These are phyloP conservation scores for Rhabdophis nuchalis DNA, from an alignment of 2,797 vertebrate species.

Conservation along the genomic window DNA sequence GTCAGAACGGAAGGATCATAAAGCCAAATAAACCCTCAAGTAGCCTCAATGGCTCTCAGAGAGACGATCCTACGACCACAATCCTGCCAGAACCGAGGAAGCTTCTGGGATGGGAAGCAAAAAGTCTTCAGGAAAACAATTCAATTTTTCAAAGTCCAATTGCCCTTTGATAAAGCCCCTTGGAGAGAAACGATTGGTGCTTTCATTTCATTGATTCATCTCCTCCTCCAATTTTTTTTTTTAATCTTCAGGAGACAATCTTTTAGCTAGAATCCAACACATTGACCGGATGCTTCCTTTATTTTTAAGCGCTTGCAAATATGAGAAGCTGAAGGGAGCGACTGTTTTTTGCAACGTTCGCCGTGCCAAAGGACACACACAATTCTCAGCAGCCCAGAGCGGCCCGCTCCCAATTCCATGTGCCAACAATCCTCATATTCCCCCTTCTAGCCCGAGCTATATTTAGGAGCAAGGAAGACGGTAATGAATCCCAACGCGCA, in stretches of 20 bases:
- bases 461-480: fast-evolving
- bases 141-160: no score
- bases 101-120: no score
- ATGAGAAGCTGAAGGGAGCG: no score
- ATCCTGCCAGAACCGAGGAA: no score
- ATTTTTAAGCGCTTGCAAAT: background rate
- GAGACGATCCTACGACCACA: no score
- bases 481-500: background rate
- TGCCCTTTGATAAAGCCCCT: no score
- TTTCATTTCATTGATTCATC: background rate
- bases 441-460: background rate
- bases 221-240: background rate
- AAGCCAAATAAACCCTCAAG: no score
- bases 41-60: no score
- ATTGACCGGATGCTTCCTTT: background rate
- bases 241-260: background rate
- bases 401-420: background rate
- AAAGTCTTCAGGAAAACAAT: no score
- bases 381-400: fast-evolving
- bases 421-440: fast-evolving
- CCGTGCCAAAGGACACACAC: background rate
- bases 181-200: background rate
- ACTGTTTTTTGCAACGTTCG: background rate
- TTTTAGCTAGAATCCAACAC: background rate
- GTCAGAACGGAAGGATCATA: no score